Conservation (phyloP, 2,888 invertebrate genomes). For the Himalopsyche japonica region DNA sequence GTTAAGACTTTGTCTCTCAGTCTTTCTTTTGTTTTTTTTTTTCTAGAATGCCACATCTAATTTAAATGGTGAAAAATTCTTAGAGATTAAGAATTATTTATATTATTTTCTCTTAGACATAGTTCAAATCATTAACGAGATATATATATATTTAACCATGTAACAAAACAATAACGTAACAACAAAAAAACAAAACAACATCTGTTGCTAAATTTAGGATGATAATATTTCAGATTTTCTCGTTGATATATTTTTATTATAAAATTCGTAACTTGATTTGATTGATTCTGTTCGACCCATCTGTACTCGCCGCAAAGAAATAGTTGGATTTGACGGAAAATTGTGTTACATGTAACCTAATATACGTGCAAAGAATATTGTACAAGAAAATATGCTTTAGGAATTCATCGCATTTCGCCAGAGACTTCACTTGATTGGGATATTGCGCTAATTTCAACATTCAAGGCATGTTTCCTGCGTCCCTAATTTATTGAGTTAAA, state of each 20-base stretch:
- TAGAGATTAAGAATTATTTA: no score
- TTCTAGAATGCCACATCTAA: no score
- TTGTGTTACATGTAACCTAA: slow-evolving; percentile 35
- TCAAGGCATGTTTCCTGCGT: background rate
- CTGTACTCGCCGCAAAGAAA: background rate
- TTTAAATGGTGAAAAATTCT: no score
- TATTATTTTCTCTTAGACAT: no score
- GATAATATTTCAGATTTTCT: no score
- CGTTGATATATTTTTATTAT: background rate
- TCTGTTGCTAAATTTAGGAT: no score
- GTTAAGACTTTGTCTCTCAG: no score
- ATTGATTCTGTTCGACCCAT: background rate
- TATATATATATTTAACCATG: no score
- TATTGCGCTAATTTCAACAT: background rate
- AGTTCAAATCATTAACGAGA: no score
- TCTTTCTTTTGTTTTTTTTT: no score
- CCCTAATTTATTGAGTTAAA: background rate
- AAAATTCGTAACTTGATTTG: background rate
- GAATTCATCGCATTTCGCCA: background rate
- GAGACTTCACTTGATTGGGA: background rate
- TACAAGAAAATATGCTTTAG: background rate
- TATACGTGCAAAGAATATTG: slow-evolving; percentile 35
- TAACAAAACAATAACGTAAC: no score
- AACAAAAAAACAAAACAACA: no score
- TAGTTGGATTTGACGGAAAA: slow-evolving; percentile 27